Base-by-base conservation (phyloP, 2,797 vertebrate genomes). In the Luscinia megarhynchos region DNA sequence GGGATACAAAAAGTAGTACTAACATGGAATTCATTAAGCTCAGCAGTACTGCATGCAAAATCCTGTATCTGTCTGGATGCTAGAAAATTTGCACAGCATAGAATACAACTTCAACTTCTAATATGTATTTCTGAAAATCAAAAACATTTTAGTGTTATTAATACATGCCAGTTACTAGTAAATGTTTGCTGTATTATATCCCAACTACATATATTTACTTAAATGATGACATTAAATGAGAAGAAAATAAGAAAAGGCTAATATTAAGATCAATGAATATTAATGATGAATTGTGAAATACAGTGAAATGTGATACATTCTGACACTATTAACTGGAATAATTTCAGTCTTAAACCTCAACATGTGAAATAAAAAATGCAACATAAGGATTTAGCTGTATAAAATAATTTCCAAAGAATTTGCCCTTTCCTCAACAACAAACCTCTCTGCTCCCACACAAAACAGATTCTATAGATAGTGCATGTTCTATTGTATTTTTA, bases 341-440 rank as follows among this genome's bases (percentile, higher is more conserved):
- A 79, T 64, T 68, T 78, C 69, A 86, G 63, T 62, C 55, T 92
- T 92, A 76, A 92, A 62, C 29, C 84, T 89, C 59, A 76, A n/a
- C 22, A 57, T 24, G 20, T 59, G 64, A 81, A 79, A 74, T 66
- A 24, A 84, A 86, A 92, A 86, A 21, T 21, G 45, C 38, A 67
- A 46, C 38, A 57, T 36, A 76, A 63, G 46, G 13, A 94, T 48
- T 89, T 94, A 73, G n/a, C 27, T 30, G n/a, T 40, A 59, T 15
- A 84, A 73, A 85, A 67, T 22, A 1, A 30, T 74, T 92, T 83
- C 59, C 55, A 73, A 84, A 90, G n/a, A 48, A 75, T 48, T 73
- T 75, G 5, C 29, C 23, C 76, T 81, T 74, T 76, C 43, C 78
- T 95, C 45, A 87, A 45, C 84, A 73, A 36, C n/a, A 62, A 91